A percentile compares a stretch with the other conserved stretches of the same genome.
phyloP scores from a whole-genome alignment of 2,113 vertebrate genomes.

The Eretmodus cyanostictus region DNA sequence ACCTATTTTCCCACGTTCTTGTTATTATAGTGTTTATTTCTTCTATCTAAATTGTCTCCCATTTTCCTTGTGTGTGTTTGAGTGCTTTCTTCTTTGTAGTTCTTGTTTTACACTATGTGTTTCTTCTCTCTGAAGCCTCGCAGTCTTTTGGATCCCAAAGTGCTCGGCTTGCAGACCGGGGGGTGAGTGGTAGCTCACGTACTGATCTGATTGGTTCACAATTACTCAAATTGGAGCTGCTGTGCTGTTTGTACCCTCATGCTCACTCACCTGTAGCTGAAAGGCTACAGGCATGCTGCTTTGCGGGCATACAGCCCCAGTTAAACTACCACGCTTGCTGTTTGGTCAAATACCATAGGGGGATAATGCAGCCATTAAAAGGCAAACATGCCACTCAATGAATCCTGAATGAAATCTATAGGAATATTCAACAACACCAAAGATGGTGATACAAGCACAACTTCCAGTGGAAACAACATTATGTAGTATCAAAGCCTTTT shows the following conservation, averaged over 20 bases:
- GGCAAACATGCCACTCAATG: neutral
- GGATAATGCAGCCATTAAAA: neutral
- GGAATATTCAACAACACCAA: neutral
- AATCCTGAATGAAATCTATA: neutral
- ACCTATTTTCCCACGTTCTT: neutral
- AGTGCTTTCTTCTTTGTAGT: neutral
- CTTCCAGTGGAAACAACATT: neutral
- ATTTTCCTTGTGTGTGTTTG: neutral
- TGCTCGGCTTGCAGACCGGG: slow-evolving; percentile 64
- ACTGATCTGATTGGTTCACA: slow-evolving; percentile 9
- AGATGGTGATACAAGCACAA: neutral
- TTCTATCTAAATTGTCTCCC: neutral
- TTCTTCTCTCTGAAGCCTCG: slow-evolving; percentile 48
- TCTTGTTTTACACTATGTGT: slow-evolving; percentile 14
- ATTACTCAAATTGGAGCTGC: neutral
- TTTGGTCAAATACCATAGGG: neutral
- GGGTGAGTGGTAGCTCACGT: slow-evolving; percentile 57
- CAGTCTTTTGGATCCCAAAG: slow-evolving; percentile 65
- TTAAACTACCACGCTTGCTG: neutral
- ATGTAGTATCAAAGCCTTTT: neutral
- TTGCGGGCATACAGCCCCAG: neutral
- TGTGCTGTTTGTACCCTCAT: neutral
- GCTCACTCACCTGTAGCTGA: neutral
- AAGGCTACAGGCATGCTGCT: neutral
- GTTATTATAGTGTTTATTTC: neutral